Evolutionary conservation across 2,113 vertebrate genomes (phyloP), one percentile per base, ranked within the genome.

Genomic region (Rhinolophus sinicus): DNA sequence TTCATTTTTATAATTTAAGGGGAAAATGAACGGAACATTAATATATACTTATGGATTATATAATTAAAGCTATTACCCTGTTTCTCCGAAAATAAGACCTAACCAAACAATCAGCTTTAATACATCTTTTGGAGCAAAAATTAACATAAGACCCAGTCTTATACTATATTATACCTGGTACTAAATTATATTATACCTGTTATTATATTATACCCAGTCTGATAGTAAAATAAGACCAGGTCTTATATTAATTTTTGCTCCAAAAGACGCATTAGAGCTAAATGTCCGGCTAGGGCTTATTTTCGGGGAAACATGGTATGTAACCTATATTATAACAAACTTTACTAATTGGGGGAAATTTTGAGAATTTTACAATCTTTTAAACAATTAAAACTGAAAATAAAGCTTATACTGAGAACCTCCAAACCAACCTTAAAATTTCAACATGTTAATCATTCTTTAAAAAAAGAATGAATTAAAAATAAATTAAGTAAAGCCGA

Each of bases 371-470:
- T 44, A 44, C 7, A 6, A 50, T 78, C 26, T 92, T 89, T 33
- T 73, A 11, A 94, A 76, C 44, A 90, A 91, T 52, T 72, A 58
- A 94, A 95, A 90, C 8, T 67, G 8, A 90, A 94, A 87, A 89
- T 40, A 8, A 85, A 97, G 93, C 26, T 77, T 73, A 65, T 26
- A 60, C 26, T 52, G 81, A 82, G 35, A 14, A 94, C 33, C 30
- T 13, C 3, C 50, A 90, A 94, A 92, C 18, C 60, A 69, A 89
- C 67, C 30, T 72, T 86, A 67, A 14, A 97, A 72, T 44, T 47
- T 93, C 38, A 90, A 60, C 62, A 87, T 19, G 33, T 24, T 89
- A 84, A 73, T 14, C 60, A 19, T 93, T 88, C 24, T 91, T 88
- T 73, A 77, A 82, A 69, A 52, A 81, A 82, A 78, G 15, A 72